Conservation (phyloP, 2,113 vertebrate genomes). For the Cebus imitator region DNA sequence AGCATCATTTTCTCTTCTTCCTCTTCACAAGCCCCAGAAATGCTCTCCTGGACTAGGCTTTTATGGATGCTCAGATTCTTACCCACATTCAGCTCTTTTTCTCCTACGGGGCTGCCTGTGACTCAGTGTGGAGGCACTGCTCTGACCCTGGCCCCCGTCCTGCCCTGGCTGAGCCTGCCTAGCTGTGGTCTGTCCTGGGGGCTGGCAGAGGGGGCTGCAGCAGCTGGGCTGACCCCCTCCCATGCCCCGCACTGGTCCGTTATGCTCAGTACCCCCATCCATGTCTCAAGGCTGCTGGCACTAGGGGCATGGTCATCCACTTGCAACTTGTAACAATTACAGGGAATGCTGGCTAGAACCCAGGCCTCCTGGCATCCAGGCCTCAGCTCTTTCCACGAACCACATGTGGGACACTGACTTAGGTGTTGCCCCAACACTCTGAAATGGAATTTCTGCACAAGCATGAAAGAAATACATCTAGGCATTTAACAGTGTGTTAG, state of each 20-base stretch:
- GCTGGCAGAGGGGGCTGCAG: not conserved
- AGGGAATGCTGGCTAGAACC: constrained; percentile 39
- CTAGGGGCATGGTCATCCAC: not conserved
- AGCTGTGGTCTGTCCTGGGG: not conserved
- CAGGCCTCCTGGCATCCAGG: not conserved
- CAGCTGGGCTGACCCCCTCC: not conserved
- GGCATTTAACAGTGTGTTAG: constrained; percentile 29
- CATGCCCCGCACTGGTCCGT: rapidly evolving
- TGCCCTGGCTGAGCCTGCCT: not conserved
- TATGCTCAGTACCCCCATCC: not conserved
- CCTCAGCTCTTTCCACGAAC: constrained; percentile 24
- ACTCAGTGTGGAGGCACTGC: not conserved
- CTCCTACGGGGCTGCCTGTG: not conserved
- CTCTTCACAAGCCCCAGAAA: not conserved
- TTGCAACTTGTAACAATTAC: constrained; percentile 56
- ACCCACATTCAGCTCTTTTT: not conserved
- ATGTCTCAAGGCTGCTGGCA: not conserved
- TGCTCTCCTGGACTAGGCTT: not conserved
- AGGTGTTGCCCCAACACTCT: constrained; percentile 50
- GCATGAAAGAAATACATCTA: constrained; percentile 43
- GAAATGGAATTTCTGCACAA: constrained; percentile 64
- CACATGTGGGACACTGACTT: constrained; percentile 12
- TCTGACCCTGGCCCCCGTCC: not conserved
- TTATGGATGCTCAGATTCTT: not conserved
- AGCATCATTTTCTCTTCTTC: not conserved